Percentiles rank a stretch among this genome's conserved stretches.
These are phyloP conservation scores for Philopedon plagiatum DNA, from an alignment of 2,888 invertebrate genomes.

Conservation along the genomic window DNA sequence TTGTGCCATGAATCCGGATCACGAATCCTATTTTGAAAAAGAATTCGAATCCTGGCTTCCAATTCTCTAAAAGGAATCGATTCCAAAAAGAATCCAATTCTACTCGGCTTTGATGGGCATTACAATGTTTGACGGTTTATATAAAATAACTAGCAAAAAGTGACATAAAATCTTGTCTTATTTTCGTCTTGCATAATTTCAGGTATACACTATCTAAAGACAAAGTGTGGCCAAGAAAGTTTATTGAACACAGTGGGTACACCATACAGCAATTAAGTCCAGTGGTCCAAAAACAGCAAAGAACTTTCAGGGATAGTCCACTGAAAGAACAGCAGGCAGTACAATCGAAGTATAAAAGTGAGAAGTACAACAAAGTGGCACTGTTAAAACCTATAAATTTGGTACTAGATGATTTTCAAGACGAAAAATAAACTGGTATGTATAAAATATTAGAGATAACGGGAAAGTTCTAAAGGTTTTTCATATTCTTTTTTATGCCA, in stretches of 20 bases:
- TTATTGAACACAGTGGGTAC: conserved; percentile 70
- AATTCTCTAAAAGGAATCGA: too few relatives aligned
- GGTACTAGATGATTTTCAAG: conserved; percentile 48
- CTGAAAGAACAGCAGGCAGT: conserved; percentile 72
- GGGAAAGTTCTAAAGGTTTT: too few relatives aligned
- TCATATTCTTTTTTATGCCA: too few relatives aligned
- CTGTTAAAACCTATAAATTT: conserved; percentile 57
- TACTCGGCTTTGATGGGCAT: too few relatives aligned
- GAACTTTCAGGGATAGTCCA: conserved; percentile 69
- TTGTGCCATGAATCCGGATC: too few relatives aligned
- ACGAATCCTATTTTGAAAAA: too few relatives aligned
- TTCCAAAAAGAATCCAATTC: too few relatives aligned
- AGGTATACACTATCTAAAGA: conserved; percentile 58
- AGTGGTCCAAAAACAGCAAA: conserved; percentile 70
- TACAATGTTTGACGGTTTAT: too few relatives aligned
- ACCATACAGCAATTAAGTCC: conserved; percentile 69
- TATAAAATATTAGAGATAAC: not conserved
- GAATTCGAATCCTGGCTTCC: too few relatives aligned
- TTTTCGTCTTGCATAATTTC: not conserved
- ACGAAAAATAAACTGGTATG: conserved; percentile 23
- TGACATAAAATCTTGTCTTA: not conserved
- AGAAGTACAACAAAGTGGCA: conserved; percentile 61
- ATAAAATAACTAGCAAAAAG: not conserved
- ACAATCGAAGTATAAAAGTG: conserved; percentile 71
- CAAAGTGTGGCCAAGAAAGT: conserved; percentile 66